These are phyloP conservation scores for Hycleus cichorii DNA, from an alignment of 1,140 invertebrate species.

Conservation along the genomic window DNA sequence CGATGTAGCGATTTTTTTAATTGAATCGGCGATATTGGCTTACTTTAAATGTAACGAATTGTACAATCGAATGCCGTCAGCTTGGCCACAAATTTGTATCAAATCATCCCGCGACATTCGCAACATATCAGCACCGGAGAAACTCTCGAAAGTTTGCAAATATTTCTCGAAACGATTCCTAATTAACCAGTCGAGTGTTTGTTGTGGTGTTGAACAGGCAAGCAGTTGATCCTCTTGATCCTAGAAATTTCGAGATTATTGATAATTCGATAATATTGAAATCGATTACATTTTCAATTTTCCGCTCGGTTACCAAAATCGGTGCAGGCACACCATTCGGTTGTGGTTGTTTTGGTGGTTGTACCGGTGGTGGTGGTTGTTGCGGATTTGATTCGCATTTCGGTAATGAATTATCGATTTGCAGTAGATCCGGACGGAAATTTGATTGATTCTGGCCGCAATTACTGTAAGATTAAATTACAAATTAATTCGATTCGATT, in stretches of 20 bases:
- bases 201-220: constrained; percentile 56
- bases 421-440: too few species aligned
- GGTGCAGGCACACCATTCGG: too few species aligned
- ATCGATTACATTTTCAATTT: background rate
- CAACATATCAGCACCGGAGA: constrained; percentile 81
- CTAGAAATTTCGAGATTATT: background rate
- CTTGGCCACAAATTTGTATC: constrained; percentile 87
- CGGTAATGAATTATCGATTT: too few species aligned
- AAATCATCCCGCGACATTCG: constrained; percentile 81
- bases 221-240: constrained; percentile 38
- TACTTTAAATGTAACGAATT: constrained; percentile 78
- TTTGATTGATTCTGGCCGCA: too few species aligned
- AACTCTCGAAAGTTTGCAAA: constrained; percentile 69
- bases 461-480: too few species aligned
- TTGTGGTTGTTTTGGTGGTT: too few species aligned
- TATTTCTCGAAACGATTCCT: constrained; percentile 69
- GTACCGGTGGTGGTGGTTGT: too few species aligned
- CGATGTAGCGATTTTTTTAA: too few species aligned
- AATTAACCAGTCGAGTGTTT: constrained; percentile 76
- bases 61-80: constrained; percentile 83
- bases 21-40: constrained; percentile 34
- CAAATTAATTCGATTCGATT: too few species aligned
- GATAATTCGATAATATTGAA: background rate
- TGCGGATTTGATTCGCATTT: too few species aligned
- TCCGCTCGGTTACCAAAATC: background rate